Conservation (phyloP, 2,797 vertebrate species). For the Sebastiscus tertius region DNA sequence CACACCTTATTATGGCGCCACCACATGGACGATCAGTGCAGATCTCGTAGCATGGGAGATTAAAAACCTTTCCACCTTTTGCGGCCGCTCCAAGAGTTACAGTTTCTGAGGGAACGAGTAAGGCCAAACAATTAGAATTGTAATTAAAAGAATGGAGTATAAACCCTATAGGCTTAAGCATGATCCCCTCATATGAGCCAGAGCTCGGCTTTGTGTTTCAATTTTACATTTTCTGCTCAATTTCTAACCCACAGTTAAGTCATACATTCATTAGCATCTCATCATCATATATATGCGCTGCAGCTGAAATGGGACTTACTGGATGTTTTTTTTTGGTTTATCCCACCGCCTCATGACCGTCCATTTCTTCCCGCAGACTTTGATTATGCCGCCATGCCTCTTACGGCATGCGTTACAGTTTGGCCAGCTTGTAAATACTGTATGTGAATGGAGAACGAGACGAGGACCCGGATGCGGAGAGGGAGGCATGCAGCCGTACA, state of each 20-base stretch:
- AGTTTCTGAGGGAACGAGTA: not conserved
- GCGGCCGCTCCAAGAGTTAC: not conserved
- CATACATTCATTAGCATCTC: constrained; percentile 5
- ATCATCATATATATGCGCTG: not conserved
- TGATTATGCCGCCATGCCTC: not conserved
- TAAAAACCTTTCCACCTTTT: not conserved
- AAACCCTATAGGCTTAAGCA: constrained; percentile 4
- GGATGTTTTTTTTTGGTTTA: not conserved
- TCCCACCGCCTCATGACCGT: not conserved
- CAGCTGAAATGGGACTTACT: not conserved
- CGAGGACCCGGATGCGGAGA: not conserved
- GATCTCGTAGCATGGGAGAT: not conserved
- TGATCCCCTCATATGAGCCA: constrained; percentile 6
- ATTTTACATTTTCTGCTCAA: constrained; percentile 1
- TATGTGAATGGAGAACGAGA: not conserved
- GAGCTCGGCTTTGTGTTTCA: not conserved
- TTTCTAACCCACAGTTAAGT: not conserved
- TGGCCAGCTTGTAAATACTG: not conserved
- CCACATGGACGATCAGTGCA: not conserved
- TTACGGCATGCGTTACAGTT: not conserved
- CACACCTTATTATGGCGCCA: not conserved
- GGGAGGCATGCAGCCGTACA: not conserved
- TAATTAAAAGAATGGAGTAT: constrained; percentile 13
- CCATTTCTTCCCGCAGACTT: not conserved
- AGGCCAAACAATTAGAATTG: not conserved